Evolutionary conservation across 1,140 invertebrate species (phyloP), one percentile per base, ranked within the genome.

Genomic region (Zaprionus camerounensis): DNA sequence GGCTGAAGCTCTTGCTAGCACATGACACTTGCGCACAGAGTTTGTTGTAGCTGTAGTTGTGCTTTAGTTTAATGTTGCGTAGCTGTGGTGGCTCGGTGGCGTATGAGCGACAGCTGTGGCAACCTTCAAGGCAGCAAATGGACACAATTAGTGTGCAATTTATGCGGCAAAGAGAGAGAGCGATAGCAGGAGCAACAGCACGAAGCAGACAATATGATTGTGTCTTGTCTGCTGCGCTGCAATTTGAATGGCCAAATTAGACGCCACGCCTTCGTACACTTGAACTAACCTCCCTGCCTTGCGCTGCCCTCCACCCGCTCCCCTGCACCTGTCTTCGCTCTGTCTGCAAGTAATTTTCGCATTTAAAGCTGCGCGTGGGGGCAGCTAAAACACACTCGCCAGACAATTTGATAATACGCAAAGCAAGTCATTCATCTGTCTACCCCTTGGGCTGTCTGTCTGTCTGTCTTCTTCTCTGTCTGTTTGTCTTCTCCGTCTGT

Each of bases 141-240:
- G 81, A 84, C 84, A 76, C 84, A 88, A 88, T 88, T 88, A 88
- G 84, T 88, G 85, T 84, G 84, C 81, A 88, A 84, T 88, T 88
- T 88, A 88, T 88, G 85, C 78, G 77, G 61, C 57, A 82, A 11
- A 34, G 9, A 34, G 31, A 34, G 9, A 34, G 9, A 11, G 31
- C 2, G 31, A 31, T 7, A 53, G 76, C 41, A 72, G 68, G 80
- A 67, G 75, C 79, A 63, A 61, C 56, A 41, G 56, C 46, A 63
- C 9, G 31, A 34, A 34, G 68, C 71, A 68, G 73, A 78, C 61
- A 26, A 59, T 34, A 59, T 70, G 65, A 80, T 78, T 80, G 84
- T 63, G 67, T 88, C 73, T 82, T 80, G 79, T 85, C 79, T 82
- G 67, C 79, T 82, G 64, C 59, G 63, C 38, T 88, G 84, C 85